These are phyloP conservation scores for Vanessa tameamea DNA, from an alignment of 1,140 invertebrate species.

Conservation along the genomic window DNA sequence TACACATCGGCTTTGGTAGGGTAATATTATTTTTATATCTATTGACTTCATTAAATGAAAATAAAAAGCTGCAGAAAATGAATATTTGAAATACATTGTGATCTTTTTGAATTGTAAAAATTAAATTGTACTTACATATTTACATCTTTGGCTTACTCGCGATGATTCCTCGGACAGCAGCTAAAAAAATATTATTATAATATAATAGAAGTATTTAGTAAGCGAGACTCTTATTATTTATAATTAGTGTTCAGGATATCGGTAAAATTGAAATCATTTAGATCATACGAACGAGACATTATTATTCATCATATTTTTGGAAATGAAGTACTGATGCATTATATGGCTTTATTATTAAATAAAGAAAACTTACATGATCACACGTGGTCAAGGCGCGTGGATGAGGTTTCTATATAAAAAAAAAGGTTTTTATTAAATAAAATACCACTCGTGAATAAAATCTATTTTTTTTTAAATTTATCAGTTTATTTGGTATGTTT, in stretches of 20 bases:
- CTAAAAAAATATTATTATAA: constrained; percentile 4
- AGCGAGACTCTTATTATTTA: not conserved
- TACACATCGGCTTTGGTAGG: constrained; percentile 79
- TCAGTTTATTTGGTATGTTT: constrained; percentile 47
- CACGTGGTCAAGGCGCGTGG: not conserved
- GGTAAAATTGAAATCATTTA: constrained; percentile 55
- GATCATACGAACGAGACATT: constrained; percentile 59
- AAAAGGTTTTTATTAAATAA: not conserved
- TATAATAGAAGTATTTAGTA: not conserved
- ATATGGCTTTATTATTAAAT: not conserved
- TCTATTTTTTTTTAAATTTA: constrained; percentile 16
- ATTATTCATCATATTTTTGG: constrained; percentile 39
- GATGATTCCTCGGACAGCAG: not conserved
- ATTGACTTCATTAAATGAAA: not conserved
- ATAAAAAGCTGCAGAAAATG: too few species aligned
- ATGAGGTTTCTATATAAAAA: not conserved
- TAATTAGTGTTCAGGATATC: constrained; percentile 22
- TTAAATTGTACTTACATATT: not conserved
- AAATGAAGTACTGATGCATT: not conserved
- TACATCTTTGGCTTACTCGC: not conserved
- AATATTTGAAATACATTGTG: not conserved
- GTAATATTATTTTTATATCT: constrained; percentile 38
- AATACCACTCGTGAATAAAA: not conserved
- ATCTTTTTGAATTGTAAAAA: not conserved
- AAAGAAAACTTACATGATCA: constrained; percentile 1